Percentiles rank a stretch among this genome's conserved stretches.
Evolutionary conservation across 1,140 invertebrate species (phyloP).

Genomic region (Branchinecta lynchi): DNA sequence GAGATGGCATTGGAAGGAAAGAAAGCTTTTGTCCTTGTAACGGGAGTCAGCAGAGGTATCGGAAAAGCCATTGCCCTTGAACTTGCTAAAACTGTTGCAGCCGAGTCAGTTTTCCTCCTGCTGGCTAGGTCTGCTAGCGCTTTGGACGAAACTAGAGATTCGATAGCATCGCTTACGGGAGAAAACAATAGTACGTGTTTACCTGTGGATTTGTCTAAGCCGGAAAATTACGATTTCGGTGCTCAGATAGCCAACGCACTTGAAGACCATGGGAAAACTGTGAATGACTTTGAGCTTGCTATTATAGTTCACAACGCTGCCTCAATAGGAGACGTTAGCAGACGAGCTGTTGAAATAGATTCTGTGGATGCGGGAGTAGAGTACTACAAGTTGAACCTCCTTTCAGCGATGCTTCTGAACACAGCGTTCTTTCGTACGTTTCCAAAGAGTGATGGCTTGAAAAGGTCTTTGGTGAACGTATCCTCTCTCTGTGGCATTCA

Average conservation of each 20-base stretch:
- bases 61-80: conserved; percentile 56
- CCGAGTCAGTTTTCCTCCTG: conserved; percentile 52
- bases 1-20: conserved; percentile 30
- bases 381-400: conserved; percentile 64
- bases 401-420: conserved; percentile 58
- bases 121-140: conserved; percentile 46
- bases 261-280: conserved; percentile 26
- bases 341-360: conserved; percentile 41
- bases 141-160: conserved; percentile 39
- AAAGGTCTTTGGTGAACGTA: conserved; percentile 58
- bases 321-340: conserved; percentile 54
- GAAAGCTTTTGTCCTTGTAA: conserved; percentile 46
- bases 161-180: conserved; percentile 28
- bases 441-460: conserved; percentile 33
- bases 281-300: conserved; percentile 43
- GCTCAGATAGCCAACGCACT: conserved; percentile 34
- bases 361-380: conserved; percentile 42
- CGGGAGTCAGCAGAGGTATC: conserved; percentile 76
- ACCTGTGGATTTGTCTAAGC: conserved; percentile 30
- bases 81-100: conserved; percentile 42
- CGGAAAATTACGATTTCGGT: conserved; percentile 30
- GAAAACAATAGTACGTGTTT: conserved; percentile 23
- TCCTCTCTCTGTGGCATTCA: conserved; percentile 64
- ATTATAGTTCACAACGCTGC: conserved; percentile 83
- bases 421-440: conserved; percentile 49